Evolutionary conservation across 2,888 invertebrate genomes (phyloP).

Genomic region (Lumbricus terrestris): DNA sequence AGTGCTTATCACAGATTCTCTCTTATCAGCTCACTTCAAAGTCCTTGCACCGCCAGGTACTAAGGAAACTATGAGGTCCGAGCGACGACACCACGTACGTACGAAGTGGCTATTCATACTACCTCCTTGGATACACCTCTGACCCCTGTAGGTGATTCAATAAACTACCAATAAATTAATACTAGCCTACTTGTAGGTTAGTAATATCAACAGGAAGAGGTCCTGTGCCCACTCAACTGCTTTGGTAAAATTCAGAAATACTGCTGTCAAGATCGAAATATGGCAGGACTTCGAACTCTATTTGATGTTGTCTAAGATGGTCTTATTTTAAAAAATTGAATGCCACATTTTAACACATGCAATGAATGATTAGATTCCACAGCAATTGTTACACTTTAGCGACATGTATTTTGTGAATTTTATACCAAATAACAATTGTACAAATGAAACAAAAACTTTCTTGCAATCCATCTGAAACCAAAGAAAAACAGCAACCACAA

Average conservation of each 20-base stretch:
- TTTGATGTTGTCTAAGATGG: neutral
- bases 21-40: neutral
- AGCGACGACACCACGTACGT: neutral
- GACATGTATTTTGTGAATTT: no score
- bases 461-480: no score
- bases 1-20: neutral
- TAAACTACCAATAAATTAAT: neutral
- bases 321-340: no score
- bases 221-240: neutral
- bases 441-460: no score
- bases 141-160: neutral
- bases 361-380: no score
- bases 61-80: neutral
- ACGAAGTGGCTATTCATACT: neutral
- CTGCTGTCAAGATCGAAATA: neutral
- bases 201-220: neutral
- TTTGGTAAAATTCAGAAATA: neutral
- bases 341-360: no score
- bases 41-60: slow-evolving; percentile 3
- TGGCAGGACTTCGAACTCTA: neutral
- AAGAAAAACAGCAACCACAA: no score
- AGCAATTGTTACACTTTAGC: no score
- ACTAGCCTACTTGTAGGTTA: no score
- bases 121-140: no score
- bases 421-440: no score